Percentiles rank a stretch among this genome's conserved stretches.
Evolutionary conservation across 2,888 invertebrate genomes (phyloP).

Genomic region (Galerucella calmariensis): DNA sequence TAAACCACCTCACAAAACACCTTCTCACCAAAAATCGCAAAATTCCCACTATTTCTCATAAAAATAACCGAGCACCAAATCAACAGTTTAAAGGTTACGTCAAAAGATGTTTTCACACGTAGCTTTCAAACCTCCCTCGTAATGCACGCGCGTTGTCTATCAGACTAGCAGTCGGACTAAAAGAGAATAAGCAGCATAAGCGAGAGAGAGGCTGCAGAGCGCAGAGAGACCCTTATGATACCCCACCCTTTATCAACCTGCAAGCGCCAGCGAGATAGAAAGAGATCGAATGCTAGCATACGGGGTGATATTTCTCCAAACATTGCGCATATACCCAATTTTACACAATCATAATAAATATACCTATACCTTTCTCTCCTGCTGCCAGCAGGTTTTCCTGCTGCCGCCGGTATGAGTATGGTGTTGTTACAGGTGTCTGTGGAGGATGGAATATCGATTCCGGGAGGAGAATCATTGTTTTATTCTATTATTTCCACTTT

Average conservation of each 20-base stretch:
- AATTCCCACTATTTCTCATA: background rate
- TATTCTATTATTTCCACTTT: background rate
- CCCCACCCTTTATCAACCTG: conserved; percentile 47
- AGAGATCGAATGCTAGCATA: conserved; percentile 42
- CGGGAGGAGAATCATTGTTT: conserved; percentile 5
- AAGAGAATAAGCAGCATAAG: conserved; percentile 18
- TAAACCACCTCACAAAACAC: background rate
- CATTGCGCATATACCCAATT: conserved; percentile 55
- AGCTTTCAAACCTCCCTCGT: conserved; percentile 4
- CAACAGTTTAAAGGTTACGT: conserved; percentile 27
- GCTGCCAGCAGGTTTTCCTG: conserved; percentile 35
- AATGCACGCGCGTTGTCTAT: conserved; percentile 22
- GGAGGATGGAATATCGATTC: conserved; percentile 40
- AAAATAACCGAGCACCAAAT: conserved; percentile 3
- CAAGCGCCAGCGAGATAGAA: conserved; percentile 14
- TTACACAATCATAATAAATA: conserved; percentile 51
- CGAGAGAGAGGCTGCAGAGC: conserved; percentile 37
- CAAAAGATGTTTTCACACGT: background rate
- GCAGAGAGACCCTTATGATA: conserved; percentile 49
- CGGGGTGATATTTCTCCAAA: conserved; percentile 54
- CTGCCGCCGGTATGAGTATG: conserved; percentile 36
- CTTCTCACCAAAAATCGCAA: background rate
- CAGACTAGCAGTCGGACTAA: conserved; percentile 16
- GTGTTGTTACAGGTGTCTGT: conserved; percentile 45
- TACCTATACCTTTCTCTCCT: conserved; percentile 43